Evolutionary conservation across 2,797 vertebrate species (phyloP).

Genomic region (Anableps anableps): DNA sequence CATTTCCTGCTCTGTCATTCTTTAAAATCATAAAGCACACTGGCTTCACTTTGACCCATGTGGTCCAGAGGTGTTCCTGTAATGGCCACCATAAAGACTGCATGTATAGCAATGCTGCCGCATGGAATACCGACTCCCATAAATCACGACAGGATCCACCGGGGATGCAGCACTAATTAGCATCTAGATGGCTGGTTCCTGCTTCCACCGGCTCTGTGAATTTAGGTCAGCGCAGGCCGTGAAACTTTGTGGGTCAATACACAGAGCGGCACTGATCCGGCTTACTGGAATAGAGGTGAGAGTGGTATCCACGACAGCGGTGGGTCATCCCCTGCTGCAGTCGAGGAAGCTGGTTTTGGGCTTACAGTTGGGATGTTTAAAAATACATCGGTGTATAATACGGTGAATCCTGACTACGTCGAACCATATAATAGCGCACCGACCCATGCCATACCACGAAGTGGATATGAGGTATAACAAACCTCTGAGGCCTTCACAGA

Average conservation of each 20-base stretch:
- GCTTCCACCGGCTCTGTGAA: conserved; percentile 54
- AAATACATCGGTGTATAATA: conserved; percentile 30
- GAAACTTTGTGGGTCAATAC: conserved; percentile 71
- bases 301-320: conserved; percentile 43
- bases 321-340: conserved; percentile 41
- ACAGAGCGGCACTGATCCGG: conserved; percentile 52
- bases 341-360: conserved; percentile 14
- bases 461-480: no score
- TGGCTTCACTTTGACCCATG: conserved; percentile 18
- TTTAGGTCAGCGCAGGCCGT: conserved; percentile 72
- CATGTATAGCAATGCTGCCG: conserved; percentile 44
- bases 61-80: conserved; percentile 28
- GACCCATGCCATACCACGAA: no score
- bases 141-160: conserved; percentile 62
- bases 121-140: conserved; percentile 61
- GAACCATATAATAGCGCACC: no score
- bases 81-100: conserved; percentile 26
- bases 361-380: conserved; percentile 29
- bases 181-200: conserved; percentile 51
- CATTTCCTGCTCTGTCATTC: conserved; percentile 32
- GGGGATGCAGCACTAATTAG: conserved; percentile 71
- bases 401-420: no score
- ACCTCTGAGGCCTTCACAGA: background rate
- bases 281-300: conserved; percentile 65
- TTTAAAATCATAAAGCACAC: conserved; percentile 41